Evolutionary conservation across 92 coral and sea anemone genomes (phyloP).

Genomic region (Actinostola sp.): DNA sequence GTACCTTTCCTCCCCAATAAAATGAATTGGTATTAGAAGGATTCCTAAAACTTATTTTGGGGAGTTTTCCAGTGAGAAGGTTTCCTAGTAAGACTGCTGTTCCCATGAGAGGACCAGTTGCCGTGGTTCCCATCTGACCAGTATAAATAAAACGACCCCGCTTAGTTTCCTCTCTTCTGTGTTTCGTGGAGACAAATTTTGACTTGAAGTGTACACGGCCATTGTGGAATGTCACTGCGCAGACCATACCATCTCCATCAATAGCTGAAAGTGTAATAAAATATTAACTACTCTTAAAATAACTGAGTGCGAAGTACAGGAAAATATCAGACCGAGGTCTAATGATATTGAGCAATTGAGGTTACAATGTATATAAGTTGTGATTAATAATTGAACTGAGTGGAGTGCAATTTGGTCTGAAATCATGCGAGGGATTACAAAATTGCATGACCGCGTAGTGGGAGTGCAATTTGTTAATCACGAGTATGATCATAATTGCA

Average conservation of each 20-base stretch:
- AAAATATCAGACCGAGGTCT: too few relatives aligned
- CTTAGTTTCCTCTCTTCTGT: conserved; percentile 59
- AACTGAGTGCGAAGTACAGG: too few relatives aligned
- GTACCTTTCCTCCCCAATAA: conserved; percentile 91
- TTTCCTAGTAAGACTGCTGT: conserved; percentile 40
- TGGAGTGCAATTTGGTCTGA: too few relatives aligned
- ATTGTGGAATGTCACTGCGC: conserved; percentile 80
- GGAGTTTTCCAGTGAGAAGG: conserved; percentile 46
- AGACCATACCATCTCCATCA: conserved; percentile 94
- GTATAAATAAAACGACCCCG: conserved; percentile 47
- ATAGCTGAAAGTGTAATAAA: conserved; percentile 51
- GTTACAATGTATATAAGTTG: too few relatives aligned
- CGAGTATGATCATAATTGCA: too few relatives aligned
- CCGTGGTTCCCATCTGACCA: conserved; percentile 81
- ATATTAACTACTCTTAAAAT: too few relatives aligned
- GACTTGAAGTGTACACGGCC: conserved; percentile 81
- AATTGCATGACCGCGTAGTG: too few relatives aligned
- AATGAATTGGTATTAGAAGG: conserved; percentile 90
- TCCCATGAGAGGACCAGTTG: conserved; percentile 29
- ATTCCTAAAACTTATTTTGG: conserved; percentile 61
- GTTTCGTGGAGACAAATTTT: conserved; percentile 74
- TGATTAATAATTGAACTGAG: too few relatives aligned
- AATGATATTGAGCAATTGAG: too few relatives aligned
- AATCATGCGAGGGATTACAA: too few relatives aligned
- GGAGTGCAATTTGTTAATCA: too few relatives aligned